Conservation (phyloP, 2,113 vertebrate genomes). For the Marcusenius ussheri region DNA sequence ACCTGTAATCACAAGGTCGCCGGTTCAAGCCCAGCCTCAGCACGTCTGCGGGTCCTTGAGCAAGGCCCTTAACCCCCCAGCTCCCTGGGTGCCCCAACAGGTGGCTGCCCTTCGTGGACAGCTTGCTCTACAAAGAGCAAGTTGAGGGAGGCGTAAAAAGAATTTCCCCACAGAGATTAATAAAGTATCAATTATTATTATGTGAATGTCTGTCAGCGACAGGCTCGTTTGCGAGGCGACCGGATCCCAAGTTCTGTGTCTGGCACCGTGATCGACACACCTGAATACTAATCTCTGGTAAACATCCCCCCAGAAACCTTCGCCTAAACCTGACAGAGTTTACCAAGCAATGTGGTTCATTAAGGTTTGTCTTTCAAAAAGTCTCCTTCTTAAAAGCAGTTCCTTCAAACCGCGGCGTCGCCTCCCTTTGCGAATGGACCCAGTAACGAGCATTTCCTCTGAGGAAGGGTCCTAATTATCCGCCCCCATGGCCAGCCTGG, state of each 20-base stretch:
- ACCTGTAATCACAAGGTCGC: too few species aligned
- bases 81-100: too few species aligned
- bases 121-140: too few species aligned
- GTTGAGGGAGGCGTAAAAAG: too few species aligned
- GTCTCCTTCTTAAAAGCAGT: not conserved
- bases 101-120: too few species aligned
- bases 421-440: not conserved
- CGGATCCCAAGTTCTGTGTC: not conserved
- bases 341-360: not conserved
- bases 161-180: too few species aligned
- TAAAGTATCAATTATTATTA: too few species aligned
- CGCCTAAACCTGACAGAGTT: not conserved
- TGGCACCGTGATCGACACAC: not conserved
- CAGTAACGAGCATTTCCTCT: not conserved
- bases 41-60: too few species aligned
- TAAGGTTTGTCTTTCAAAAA: not conserved
- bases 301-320: not conserved
- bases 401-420: not conserved
- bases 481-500: not conserved
- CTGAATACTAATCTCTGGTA: not conserved
- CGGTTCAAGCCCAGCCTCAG: too few species aligned
- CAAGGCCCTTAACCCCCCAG: too few species aligned
- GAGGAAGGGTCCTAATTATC: conserved; percentile 4
- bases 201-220: not conserved
- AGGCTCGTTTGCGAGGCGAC: not conserved